Percentiles rank a stretch among this genome's conserved stretches.
Conservation (phyloP, 1,140 invertebrate species). For the Eupeodes corollae region DNA sequence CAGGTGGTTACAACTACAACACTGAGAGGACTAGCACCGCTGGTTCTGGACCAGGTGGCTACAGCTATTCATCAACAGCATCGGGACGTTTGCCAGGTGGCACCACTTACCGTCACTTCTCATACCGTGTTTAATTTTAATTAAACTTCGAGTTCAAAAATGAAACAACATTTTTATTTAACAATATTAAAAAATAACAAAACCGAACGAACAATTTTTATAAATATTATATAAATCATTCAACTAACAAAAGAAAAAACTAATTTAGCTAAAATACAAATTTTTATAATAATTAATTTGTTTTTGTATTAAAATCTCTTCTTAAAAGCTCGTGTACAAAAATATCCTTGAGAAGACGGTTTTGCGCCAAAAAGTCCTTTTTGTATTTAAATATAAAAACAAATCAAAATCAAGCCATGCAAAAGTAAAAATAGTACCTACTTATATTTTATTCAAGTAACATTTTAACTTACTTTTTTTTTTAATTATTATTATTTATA, state of each 20-base stretch:
- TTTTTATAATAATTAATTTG: too few species aligned
- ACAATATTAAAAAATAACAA: background rate
- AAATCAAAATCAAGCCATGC: too few species aligned
- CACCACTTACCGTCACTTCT: constrained; percentile 70
- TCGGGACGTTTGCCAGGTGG: constrained; percentile 67
- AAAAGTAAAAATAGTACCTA: too few species aligned
- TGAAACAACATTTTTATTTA: background rate
- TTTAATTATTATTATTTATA: too few species aligned
- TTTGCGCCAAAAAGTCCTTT: too few species aligned
- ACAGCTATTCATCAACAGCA: constrained; percentile 64
- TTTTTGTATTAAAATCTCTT: too few species aligned
- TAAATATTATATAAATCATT: background rate
- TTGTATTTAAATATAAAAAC: too few species aligned
- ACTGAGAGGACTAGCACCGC: constrained; percentile 57
- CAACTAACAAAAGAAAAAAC: background rate
- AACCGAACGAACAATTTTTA: background rate
- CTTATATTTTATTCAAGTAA: too few species aligned
- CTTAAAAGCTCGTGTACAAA: too few species aligned
- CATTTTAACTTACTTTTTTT: too few species aligned
- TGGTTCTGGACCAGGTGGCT: constrained; percentile 62
- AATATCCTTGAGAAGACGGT: too few species aligned
- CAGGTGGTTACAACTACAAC: constrained; percentile 57
- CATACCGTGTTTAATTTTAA: constrained; percentile 63
- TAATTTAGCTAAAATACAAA: too few species aligned
- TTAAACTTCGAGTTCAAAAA: background rate